Evolutionary conservation across 1,140 invertebrate species (phyloP).

Genomic region (Drosophila santomea): DNA sequence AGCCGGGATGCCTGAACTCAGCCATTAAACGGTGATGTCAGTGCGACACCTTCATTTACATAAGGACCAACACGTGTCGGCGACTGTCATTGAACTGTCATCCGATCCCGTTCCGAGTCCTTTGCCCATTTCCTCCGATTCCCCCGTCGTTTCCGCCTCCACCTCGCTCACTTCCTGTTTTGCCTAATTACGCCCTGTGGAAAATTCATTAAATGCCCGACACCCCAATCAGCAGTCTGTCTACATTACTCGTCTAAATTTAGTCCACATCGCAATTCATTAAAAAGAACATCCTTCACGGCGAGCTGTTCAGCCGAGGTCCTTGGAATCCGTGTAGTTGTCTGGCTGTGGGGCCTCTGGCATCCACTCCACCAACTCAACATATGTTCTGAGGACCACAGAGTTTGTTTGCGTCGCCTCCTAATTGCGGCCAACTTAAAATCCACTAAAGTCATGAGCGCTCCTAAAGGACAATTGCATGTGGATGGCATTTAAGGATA

Average conservation of each 20-base stretch:
- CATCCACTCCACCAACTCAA: slow-evolving; percentile 16
- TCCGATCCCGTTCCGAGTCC: slow-evolving; percentile 29
- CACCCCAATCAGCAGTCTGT: slow-evolving; percentile 35
- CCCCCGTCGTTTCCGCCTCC: background rate
- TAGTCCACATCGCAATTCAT: slow-evolving; percentile 63
- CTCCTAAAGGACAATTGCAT: slow-evolving; percentile 37
- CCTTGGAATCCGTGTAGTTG: slow-evolving; percentile 28
- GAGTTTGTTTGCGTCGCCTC: slow-evolving; percentile 49
- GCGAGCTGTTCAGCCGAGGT: slow-evolving; percentile 35
- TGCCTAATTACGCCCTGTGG: slow-evolving; percentile 53
- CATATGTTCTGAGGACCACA: slow-evolving; percentile 9
- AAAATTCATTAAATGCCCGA: slow-evolving; percentile 62
- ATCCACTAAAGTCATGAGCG: slow-evolving; percentile 38
- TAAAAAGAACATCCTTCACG: slow-evolving; percentile 62
- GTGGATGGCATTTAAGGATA: slow-evolving; percentile 16
- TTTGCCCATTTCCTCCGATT: too few species aligned
- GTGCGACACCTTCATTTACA: slow-evolving; percentile 47
- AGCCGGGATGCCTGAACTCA: slow-evolving; percentile 3
- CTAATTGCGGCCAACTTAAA: slow-evolving; percentile 75
- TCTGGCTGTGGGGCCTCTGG: slow-evolving; percentile 20
- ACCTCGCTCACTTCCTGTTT: slow-evolving; percentile 30
- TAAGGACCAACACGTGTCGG: slow-evolving; percentile 50
- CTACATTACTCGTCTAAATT: slow-evolving; percentile 38
- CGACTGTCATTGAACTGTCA: slow-evolving; percentile 56
- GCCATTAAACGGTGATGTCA: slow-evolving; percentile 65